phyloP scores from a whole-genome alignment of 2,888 invertebrate species.

The Drosophila emarginata region DNA sequence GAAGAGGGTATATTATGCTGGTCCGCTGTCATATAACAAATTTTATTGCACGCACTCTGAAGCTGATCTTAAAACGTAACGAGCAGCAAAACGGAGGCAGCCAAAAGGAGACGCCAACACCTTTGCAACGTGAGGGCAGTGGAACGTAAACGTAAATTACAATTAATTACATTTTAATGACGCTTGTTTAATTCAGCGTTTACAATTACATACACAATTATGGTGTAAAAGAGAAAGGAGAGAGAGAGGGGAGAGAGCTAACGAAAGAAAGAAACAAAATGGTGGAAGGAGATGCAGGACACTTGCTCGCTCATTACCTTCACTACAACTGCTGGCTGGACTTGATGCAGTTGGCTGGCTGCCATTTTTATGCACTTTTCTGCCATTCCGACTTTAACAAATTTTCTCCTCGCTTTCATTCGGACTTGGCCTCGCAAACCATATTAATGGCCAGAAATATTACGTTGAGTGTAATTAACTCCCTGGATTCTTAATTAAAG shows the following conservation, averaged over 20 bases:
- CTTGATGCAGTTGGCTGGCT: conserved; percentile 53
- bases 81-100: conserved; percentile 1
- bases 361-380: conserved; percentile 50
- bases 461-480: conserved; percentile 46
- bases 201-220: conserved; percentile 79
- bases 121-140: conserved; percentile 44
- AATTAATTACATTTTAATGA: conserved; percentile 81
- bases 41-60: conserved; percentile 48
- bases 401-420: conserved; percentile 48
- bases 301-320: conserved; percentile 57
- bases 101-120: conserved; percentile 42
- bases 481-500: conserved; percentile 42
- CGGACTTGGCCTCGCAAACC: conserved; percentile 31
- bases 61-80: conserved; percentile 56
- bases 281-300: conserved; percentile 26
- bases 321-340: conserved; percentile 19
- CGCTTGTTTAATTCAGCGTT: conserved; percentile 80
- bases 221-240: conserved; percentile 39
- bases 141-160: conserved; percentile 77
- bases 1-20: not conserved
- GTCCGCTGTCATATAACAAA: conserved; percentile 23
- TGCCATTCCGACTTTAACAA: conserved; percentile 68
- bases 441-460: conserved; percentile 62
- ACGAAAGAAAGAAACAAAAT: not conserved
- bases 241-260: not conserved